Evolutionary conservation across 2,113 vertebrate genomes (phyloP).

Genomic region (Ctenodactylus gundi): DNA sequence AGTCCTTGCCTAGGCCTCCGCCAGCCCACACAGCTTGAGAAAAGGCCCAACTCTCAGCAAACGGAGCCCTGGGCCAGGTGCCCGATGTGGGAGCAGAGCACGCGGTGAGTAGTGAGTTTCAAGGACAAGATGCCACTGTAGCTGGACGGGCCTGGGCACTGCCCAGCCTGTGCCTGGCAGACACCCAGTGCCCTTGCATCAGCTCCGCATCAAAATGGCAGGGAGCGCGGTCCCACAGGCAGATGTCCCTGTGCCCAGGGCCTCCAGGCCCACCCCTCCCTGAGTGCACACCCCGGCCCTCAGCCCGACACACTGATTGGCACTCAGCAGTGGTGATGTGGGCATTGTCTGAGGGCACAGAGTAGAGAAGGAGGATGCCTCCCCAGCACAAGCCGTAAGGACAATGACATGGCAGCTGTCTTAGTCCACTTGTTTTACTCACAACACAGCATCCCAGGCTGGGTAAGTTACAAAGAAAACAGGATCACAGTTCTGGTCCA

Average conservation of each 20-base stretch:
- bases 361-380: neutral
- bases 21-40: neutral
- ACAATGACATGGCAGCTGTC: accelerated
- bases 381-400: accelerated
- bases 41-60: neutral
- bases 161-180: neutral
- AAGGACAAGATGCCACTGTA: neutral
- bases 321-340: neutral
- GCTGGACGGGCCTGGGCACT: neutral
- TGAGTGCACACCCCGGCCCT: neutral
- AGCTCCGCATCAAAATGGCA: neutral
- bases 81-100: neutral
- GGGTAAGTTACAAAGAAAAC: neutral
- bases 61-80: neutral
- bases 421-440: neutral
- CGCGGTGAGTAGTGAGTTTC: neutral
- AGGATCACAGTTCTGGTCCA: neutral
- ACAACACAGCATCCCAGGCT: neutral
- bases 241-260: neutral
- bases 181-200: neutral
- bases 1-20: no score
- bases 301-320: neutral
- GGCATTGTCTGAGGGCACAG: neutral
- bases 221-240: neutral
- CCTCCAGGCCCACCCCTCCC: neutral